Evolutionary conservation across 2,113 vertebrate genomes (phyloP), one percentile per base, ranked within the genome.

Genomic region (Gobiocypris rarus): DNA sequence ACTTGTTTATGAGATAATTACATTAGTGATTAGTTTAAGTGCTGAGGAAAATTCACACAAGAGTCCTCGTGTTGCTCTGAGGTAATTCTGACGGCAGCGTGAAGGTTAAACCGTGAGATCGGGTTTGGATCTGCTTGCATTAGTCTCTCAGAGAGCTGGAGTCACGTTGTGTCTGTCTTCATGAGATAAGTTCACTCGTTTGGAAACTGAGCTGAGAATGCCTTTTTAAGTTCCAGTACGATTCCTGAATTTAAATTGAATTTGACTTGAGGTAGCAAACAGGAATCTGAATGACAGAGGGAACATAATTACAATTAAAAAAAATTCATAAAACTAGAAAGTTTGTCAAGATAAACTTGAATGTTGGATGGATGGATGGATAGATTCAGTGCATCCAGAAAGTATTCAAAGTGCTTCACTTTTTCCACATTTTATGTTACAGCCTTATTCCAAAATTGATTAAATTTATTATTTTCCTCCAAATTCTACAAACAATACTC

Each of bases 21-120:
- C 28, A 58, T 38, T 38, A 76, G 31, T 58, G 52, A 58, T 77
- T 58, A 4, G 28, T 76, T 58, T 58, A 56, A 76, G 75, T 31
- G 45, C 48, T 2, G 45, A 75, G 45, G 73, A 28, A 52, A 6
- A 50, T 76, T 76, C 52, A 58, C 75, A 76, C 28, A 28, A n/a
- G 48, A 76, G 74, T 50, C 13, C 14, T 75, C 14, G 26, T 75
- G 73, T n/a, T 70, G 67, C 52, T 76, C 31, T 58, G 17, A 56
- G 52, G 19, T 76, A 11, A 76, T 76, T 76, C n/a, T 38, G 52
- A 76, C 3, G 17, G 28, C 6, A 22, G 15, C 28, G 28, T 75
- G 15, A 10, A 75, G 4, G 50, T 34, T 75, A 19, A 19, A 34
- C 24, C 7, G 4, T 14, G 50, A 58, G 73, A 52, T 75, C 10